These are phyloP conservation scores for Hycleus phaleratus DNA, from an alignment of 1,140 invertebrate species.

Conservation along the genomic window DNA sequence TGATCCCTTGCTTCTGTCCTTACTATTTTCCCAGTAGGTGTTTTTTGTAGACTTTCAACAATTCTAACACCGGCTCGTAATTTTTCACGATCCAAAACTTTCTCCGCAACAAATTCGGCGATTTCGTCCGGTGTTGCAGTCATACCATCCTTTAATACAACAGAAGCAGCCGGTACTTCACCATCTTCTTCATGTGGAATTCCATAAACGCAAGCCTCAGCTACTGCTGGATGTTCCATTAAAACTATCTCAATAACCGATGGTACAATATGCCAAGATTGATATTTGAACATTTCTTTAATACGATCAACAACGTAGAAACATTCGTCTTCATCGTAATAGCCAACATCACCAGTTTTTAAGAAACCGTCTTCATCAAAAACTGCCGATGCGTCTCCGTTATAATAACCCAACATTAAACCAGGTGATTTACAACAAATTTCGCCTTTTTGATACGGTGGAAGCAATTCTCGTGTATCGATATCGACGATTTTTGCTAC, in stretches of 20 bases:
- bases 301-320: conserved; percentile 60
- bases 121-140: not conserved
- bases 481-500: conserved; percentile 31
- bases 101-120: conserved; percentile 1
- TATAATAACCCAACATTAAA: conserved; percentile 47
- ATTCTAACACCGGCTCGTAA: conserved; percentile 5
- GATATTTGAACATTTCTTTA: conserved; percentile 68
- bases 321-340: conserved; percentile 54
- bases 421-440: conserved; percentile 45
- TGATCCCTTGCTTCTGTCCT: not conserved
- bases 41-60: conserved; percentile 5
- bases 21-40: conserved; percentile 5
- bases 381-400: conserved; percentile 54
- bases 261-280: conserved; percentile 45
- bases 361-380: conserved; percentile 54
- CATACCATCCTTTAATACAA: not conserved
- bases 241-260: conserved; percentile 58
- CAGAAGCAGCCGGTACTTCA: conserved; percentile 1
- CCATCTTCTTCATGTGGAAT: conserved; percentile 2
- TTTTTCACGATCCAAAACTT: conserved; percentile 1
- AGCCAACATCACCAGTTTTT: conserved; percentile 61
- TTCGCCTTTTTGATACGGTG: conserved; percentile 46
- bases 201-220: conserved; percentile 6
- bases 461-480: conserved; percentile 40
- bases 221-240: conserved; percentile 49